A percentile compares a stretch with the other conserved stretches of the same genome.
These are phyloP conservation scores for Saccostrea glomerata DNA, from an alignment of 1,140 invertebrate species.

Conservation along the genomic window DNA sequence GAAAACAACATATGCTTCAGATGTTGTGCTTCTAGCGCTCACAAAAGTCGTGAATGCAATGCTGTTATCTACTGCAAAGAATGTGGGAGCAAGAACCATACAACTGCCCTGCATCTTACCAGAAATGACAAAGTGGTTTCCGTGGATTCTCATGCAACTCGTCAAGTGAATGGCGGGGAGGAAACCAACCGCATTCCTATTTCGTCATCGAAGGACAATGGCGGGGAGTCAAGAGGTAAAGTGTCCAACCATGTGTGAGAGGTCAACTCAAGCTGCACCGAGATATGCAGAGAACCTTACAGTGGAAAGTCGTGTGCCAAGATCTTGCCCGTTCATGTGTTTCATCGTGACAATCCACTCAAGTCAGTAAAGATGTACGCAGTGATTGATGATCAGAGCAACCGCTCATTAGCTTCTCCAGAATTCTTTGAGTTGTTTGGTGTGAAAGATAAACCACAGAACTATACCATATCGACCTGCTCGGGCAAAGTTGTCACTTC, in stretches of 20 bases:
- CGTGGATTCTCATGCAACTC: background rate
- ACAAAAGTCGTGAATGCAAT: conserved; percentile 17
- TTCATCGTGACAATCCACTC: conserved; percentile 32
- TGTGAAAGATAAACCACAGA: background rate
- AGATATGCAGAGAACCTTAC: conserved; percentile 38
- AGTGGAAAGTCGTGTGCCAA: conserved; percentile 54
- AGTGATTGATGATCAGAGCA: conserved; percentile 57
- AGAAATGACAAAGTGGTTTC: background rate
- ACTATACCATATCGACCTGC: conserved; percentile 49
- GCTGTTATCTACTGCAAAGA: background rate
- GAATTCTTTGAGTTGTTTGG: conserved; percentile 41
- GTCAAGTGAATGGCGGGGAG: background rate
- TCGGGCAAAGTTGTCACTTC: conserved; percentile 34
- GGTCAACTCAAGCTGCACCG: conserved; percentile 47
- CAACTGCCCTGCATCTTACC: conserved; percentile 29
- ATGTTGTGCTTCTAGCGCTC: conserved; percentile 44
- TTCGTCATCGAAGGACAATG: background rate
- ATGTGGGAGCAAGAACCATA: conserved; percentile 26
- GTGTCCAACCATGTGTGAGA: background rate
- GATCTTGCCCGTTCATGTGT: conserved; percentile 47
- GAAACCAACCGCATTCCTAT: background rate
- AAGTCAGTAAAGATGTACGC: conserved; percentile 37
- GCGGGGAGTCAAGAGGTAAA: conserved; percentile 39
- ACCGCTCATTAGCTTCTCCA: conserved; percentile 40
- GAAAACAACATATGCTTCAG: conserved; percentile 44